Conservation (phyloP, 2,888 invertebrate genomes). For the Diarsia rubi region DNA sequence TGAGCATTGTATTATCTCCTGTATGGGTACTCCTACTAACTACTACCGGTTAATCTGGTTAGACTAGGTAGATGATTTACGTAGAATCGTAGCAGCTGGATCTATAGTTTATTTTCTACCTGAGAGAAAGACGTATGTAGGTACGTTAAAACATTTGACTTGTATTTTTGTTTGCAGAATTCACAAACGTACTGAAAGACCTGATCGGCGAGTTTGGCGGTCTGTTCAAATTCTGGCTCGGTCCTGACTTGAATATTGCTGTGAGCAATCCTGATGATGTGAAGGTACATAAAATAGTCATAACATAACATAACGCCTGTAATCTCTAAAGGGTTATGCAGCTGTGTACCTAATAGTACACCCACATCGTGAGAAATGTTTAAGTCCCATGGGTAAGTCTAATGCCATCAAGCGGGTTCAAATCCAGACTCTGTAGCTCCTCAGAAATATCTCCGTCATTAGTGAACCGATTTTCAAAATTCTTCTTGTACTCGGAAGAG, state of each 20-base stretch:
- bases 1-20: too few species aligned
- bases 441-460: too few species aligned
- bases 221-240: constrained; percentile 80
- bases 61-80: too few species aligned
- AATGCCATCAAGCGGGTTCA: too few species aligned
- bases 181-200: constrained; percentile 70
- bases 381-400: too few species aligned
- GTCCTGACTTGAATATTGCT: constrained; percentile 81
- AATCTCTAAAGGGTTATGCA: too few species aligned
- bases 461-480: too few species aligned
- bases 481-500: too few species aligned
- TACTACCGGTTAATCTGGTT: too few species aligned
- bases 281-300: constrained; percentile 72
- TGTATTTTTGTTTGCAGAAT: constrained; percentile 73
- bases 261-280: constrained; percentile 81
- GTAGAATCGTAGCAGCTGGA: not conserved
- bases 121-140: not conserved
- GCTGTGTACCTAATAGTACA: not conserved
- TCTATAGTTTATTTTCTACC: not conserved
- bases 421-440: too few species aligned
- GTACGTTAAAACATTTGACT: not conserved
- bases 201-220: constrained; percentile 75
- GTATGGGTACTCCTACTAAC: too few species aligned
- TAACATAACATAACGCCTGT: too few species aligned
- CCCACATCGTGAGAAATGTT: not conserved